Base-by-base conservation (phyloP, 2,888 invertebrate species). In the Lepidonotus clava region DNA sequence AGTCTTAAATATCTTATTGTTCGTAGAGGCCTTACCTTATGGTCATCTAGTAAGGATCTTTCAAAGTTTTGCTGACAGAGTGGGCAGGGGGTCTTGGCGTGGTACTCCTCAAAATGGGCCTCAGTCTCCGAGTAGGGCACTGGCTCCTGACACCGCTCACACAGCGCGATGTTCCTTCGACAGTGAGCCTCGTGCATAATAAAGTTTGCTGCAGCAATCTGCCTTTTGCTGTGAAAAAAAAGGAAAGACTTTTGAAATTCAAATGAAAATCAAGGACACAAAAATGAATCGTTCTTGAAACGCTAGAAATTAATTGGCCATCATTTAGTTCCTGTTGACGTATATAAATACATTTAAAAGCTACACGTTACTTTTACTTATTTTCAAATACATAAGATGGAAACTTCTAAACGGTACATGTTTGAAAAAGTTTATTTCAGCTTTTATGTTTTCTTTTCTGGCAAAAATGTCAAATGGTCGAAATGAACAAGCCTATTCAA, bases 161-260 rank as follows among this genome's bases (percentile, higher is more conserved):
- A 97, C 83, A 96, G 92, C 1, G 95, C 94, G 83, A 96, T 95
- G 93, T 96, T 96, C 56, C 96, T 94, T 0, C 95, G 95, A 92
- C 97, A 97, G 94, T 96, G 96, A 88, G 96, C 95, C 32, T 95
- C 95, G 94, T 97, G 97, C 94, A 96, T 96, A 1, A 96, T 95
- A 95, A 96, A 96, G 94, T 97, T 97, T 84, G 94, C 95, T 8
- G 95, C 94, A 0, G 96, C 96, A 85, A 97, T 96, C 91, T 96
- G 96, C 71, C 96, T 95, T 92, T 96, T 96, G 84, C 86, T 86
- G 80, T 38, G 14, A 32, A 11, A 18, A 11, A 8, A 46, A 46
- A 18, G 8, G 18, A 46, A 46, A 46, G 8, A 18, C 46, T 46
- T 46, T 46, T 46, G 46, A 46, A 46, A 46, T 46, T 11, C 18